Base-by-base conservation (phyloP, 2,113 vertebrate genomes). In the Ifrita kowaldi region DNA sequence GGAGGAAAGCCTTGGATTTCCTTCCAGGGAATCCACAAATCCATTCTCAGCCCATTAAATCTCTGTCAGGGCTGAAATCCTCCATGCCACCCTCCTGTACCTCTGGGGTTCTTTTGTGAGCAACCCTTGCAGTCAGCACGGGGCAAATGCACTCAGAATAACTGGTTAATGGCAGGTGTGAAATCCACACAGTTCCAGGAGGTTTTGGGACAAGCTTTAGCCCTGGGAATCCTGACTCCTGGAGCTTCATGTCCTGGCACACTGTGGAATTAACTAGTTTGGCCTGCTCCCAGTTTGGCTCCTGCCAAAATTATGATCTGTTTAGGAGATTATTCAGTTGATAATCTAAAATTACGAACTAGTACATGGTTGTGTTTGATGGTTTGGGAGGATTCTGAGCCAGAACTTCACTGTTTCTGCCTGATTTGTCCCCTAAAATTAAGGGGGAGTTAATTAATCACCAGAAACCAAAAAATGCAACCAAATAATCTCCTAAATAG, bases 41-140 rank as follows among this genome's bases (percentile, higher is more conserved):
- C 96, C 74, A 60, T 94, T 95, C 94, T 50, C 87, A 79, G 85
- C 63, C 96, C 93, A 85, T 92, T 96, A 95, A 97, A 97, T 97
- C 96, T 91, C 84, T 92, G 77, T 55, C 91, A 87, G 95, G 2
- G 1, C 67, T 81, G 84, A 87, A 97, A 97, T 97, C 93, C 95
- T 94, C 84, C 49, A 86, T 69, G 96, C 77, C 97, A 93, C 94
- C 79, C 81, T 89, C 52, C 32, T 30, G 33, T 82, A 95, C 87
- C 97, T 33, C 89, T 50, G 84, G 98, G 97, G 89, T 64, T 96
- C 97, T 95, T 98, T 98, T 98, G 98, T 98, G 93, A 88, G 78
- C 85, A 81, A 44, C 64, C 44, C 87, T 89, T 35, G 83, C 90
- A 68, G 67, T 78, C 82, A 50, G 84, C 81, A 41, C 46, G 19